Evolutionary conservation across 2,888 invertebrate species (phyloP).

Genomic region (Phalera bucephala): DNA sequence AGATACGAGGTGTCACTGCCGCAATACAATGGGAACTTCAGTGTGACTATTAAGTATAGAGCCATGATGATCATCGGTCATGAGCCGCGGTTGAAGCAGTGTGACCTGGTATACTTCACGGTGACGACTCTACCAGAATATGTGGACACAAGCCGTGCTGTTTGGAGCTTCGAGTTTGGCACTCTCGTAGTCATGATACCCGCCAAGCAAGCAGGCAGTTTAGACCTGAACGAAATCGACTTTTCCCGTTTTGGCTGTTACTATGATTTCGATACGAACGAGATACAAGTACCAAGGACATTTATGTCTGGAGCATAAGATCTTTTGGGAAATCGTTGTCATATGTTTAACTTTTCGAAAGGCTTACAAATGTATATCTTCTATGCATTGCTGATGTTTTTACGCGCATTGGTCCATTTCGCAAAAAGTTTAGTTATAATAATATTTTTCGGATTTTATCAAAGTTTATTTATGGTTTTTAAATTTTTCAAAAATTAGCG

Average conservation of each 20-base stretch:
- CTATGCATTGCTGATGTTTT: no score
- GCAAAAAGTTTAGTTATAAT: no score
- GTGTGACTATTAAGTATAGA: conserved; percentile 3
- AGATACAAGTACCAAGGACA: background rate
- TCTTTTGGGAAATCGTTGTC: no score
- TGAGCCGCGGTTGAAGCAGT: background rate
- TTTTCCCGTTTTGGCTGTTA: background rate
- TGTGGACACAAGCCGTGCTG: conserved; percentile 4
- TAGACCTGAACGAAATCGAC: background rate
- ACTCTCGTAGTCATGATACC: background rate
- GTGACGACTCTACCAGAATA: conserved; percentile 9
- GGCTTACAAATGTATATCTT: no score
- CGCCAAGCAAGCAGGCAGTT: background rate
- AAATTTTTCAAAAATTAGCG: no score
- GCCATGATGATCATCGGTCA: conserved; percentile 2
- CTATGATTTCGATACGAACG: background rate
- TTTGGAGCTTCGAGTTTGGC: conserved; percentile 7
- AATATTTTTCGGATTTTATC: no score
- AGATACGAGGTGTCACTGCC: conserved; percentile 3
- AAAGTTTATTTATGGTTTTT: no score
- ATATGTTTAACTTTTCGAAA: no score
- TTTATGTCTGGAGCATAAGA: no score
- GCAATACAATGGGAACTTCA: conserved; percentile 2
- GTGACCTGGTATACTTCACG: conserved; percentile 4
- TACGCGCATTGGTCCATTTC: no score